Percentiles rank a stretch among this genome's conserved stretches.
Evolutionary conservation across 2,113 vertebrate species (phyloP).

Genomic region (Rhinoptilus africanus): DNA sequence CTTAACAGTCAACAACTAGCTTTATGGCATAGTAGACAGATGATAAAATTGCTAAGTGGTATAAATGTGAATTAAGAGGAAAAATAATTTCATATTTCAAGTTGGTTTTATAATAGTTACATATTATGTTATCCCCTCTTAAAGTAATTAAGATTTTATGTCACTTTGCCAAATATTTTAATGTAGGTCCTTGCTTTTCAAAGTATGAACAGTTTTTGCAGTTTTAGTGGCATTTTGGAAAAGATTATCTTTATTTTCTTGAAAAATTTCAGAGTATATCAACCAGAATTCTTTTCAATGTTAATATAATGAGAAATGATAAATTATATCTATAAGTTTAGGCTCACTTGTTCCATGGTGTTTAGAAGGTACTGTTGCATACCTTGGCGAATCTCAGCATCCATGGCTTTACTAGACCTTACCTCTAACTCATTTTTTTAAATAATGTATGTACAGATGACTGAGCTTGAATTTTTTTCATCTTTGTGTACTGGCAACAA

Average conservation of each 20-base stretch:
- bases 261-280: not conserved
- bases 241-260: not conserved
- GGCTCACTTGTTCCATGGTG: not conserved
- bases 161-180: not conserved
- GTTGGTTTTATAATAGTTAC: conserved; percentile 4
- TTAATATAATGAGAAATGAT: not conserved
- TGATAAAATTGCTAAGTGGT: not conserved
- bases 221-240: not conserved
- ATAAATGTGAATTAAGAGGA: not conserved
- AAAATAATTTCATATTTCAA: conserved; percentile 9
- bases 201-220: not conserved
- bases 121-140: not conserved
- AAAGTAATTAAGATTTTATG: conserved; percentile 36
- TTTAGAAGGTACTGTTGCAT: not conserved
- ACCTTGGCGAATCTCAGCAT: not conserved
- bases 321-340: not conserved
- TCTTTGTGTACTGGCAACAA: not conserved
- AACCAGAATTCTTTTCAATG: not conserved
- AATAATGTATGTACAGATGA: not conserved
- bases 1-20: not conserved
- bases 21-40: not conserved
- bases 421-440: not conserved
- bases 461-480: not conserved
- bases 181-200: not conserved
- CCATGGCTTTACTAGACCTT: not conserved